Base-by-base conservation (phyloP, 2,113 vertebrate species). In the Amblyopsis rosae region DNA sequence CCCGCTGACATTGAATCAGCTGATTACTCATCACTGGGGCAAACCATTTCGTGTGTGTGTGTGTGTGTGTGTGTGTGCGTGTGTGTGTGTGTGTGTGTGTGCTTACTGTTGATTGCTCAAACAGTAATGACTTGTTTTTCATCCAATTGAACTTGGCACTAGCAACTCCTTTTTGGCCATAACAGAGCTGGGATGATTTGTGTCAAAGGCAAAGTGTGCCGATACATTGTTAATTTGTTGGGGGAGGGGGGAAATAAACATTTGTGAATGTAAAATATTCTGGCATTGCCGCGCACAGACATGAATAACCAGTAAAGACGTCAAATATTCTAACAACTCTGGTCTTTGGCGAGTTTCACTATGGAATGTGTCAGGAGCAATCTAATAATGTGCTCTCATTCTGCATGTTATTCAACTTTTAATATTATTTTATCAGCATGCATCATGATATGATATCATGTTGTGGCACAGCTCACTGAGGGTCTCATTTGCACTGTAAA, bases 301-400 rank as follows among this genome's bases (percentile, higher is more conserved):
- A 26, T 26, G 26, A 26, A 26, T 26, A 41, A 41, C 35, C 35
- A 6, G 5, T 41, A 41, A 41, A 41, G 35, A 41, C 35, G 26
- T 26, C 26, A 41, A 41, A 41, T 6, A 41, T 41, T 41, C 35
- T 7, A 6, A 76, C 67, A 46, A 64, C 49, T 67, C 56, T 48
- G 1, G 61, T 83, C 69, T 64, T 59, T 74, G 58, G 64, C 61
- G 57, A 64, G 66, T 57, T 76, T 54, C 17, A 41, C 59, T 62
- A 17, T 75, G 85, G 87, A 91, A 92, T 91, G 78, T 88, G 58
- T 16, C 89, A 87, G 65, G 60, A 66, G 33, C 65, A 73, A 17
- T 87, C 87, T 92, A 93, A 93, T 93, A 80, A 90, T 69, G 45
- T 76, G 79, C 61, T 60, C 59, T 67, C 62, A 63, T 57, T 63